phyloP scores from a whole-genome alignment of 2,888 invertebrate species.

The Eupsilia transversa region DNA sequence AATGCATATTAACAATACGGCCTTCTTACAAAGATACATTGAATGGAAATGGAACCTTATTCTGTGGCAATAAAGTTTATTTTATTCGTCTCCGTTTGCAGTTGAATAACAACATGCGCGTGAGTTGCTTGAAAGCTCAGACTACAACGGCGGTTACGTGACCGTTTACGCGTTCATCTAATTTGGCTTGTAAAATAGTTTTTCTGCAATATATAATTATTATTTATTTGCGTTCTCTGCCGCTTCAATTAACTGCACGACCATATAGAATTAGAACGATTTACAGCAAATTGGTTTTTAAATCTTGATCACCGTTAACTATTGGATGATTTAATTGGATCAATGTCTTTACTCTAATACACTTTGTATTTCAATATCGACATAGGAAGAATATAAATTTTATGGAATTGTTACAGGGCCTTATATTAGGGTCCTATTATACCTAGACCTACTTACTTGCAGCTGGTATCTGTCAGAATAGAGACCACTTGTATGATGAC shows the following conservation, averaged over 20 bases:
- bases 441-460: neutral
- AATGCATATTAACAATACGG: neutral
- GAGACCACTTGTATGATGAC: neutral
- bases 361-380: neutral
- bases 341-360: constrained; percentile 43
- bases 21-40: neutral
- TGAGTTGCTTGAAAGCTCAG: constrained; percentile 82
- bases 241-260: constrained; percentile 68
- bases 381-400: neutral
- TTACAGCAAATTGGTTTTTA: constrained; percentile 63
- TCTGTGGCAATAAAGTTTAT: constrained; percentile 45
- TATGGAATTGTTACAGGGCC: neutral
- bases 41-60: constrained; percentile 20
- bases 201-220: constrained; percentile 76
- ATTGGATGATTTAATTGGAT: constrained; percentile 48
- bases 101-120: constrained; percentile 64
- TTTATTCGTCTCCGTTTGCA: constrained; percentile 5
- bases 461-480: neutral
- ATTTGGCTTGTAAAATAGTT: constrained; percentile 81
- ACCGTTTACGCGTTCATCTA: constrained; percentile 82
- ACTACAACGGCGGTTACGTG: constrained; percentile 80
- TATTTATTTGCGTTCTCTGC: constrained; percentile 75
- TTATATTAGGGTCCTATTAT: neutral
- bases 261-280: constrained; percentile 70
- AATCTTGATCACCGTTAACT: constrained; percentile 48